Conservation (phyloP, 2,797 vertebrate genomes). For the Spea hammondii region DNA sequence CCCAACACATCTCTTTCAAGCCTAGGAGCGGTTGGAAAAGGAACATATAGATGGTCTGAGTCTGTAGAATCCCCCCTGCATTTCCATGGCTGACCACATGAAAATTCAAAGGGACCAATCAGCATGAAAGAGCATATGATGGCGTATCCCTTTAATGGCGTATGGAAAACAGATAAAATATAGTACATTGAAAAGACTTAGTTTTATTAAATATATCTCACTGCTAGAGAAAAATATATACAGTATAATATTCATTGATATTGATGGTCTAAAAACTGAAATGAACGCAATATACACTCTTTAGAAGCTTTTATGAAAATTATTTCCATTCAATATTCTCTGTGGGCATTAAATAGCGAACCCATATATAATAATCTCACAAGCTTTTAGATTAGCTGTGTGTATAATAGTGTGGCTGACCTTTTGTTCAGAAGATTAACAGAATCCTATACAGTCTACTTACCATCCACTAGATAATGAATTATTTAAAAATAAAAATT, state of each 20-base stretch:
- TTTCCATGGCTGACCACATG: too few relatives aligned
- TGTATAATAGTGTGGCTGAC: slow-evolving; percentile 30
- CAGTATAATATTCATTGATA: slow-evolving; percentile 36
- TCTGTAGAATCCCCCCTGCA: too few relatives aligned
- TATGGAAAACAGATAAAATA: not conserved
- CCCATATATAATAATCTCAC: slow-evolving; percentile 21
- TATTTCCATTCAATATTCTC: slow-evolving; percentile 48
- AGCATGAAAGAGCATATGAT: too few relatives aligned
- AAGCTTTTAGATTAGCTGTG: slow-evolving; percentile 13
- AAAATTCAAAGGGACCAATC: too few relatives aligned
- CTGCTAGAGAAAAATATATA: slow-evolving; percentile 54
- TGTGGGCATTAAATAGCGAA: not conserved
- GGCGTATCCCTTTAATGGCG: not conserved
- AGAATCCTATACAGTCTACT: slow-evolving; percentile 34
- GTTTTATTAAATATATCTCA: slow-evolving; percentile 56
- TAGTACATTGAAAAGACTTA: slow-evolving; percentile 8
- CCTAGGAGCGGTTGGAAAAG: too few relatives aligned
- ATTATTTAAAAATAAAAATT: slow-evolving; percentile 33
- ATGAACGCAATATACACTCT: slow-evolving; percentile 48
- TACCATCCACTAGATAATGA: slow-evolving; percentile 13
- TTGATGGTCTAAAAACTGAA: slow-evolving; percentile 31
- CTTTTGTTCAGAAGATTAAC: not conserved
- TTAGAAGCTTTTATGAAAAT: slow-evolving; percentile 34
- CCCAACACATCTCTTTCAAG: too few relatives aligned
- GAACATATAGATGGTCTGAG: too few relatives aligned